Evolutionary conservation across 2,797 vertebrate genomes (phyloP).

Genomic region (Hirundo rustica): DNA sequence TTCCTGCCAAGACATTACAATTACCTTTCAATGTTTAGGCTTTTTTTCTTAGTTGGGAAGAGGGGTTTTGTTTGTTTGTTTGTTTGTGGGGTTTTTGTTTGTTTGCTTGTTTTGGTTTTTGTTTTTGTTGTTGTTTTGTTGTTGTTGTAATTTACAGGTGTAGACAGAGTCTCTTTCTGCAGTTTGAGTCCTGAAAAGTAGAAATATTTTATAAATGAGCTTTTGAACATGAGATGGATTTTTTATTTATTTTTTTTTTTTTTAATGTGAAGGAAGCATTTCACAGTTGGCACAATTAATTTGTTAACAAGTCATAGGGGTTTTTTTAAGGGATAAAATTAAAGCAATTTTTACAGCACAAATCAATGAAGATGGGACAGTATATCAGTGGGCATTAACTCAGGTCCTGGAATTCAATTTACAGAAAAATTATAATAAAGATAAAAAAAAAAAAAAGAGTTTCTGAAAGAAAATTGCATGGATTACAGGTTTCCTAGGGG

Average conservation of each 20-base stretch:
- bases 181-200: neutral
- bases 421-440: neutral
- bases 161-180: neutral
- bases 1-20: neutral
- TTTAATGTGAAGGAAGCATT: neutral
- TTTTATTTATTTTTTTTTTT: neutral
- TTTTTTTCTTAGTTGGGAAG: neutral
- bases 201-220: neutral
- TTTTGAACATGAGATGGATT: neutral
- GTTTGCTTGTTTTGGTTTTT: no score
- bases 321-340: neutral
- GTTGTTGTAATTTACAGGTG: neutral
- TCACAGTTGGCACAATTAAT: neutral
- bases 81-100: no score
- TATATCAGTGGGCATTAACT: neutral
- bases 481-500: neutral
- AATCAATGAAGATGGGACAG: neutral
- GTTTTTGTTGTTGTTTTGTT: no score
- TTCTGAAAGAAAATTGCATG: neutral
- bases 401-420: neutral
- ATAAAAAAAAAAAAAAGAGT: neutral
- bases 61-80: neutral
- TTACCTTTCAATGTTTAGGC: neutral
- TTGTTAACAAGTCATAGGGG: neutral
- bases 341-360: neutral